A percentile compares a stretch with the other conserved stretches of the same genome.
phyloP scores from a whole-genome alignment of 2,113 vertebrate genomes.

The Takifugu flavidus region DNA sequence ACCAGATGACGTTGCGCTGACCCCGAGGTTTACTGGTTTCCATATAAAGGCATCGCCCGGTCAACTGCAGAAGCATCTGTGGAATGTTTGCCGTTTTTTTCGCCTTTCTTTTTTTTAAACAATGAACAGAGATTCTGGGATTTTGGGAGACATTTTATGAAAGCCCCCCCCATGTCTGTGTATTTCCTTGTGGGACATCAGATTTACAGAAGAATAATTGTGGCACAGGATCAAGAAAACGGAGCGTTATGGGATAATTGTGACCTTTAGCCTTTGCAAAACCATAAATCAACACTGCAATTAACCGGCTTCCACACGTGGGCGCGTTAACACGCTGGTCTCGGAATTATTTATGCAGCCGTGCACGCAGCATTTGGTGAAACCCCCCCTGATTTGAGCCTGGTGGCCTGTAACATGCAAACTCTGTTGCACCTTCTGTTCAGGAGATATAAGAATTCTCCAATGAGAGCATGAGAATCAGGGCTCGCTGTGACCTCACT shows the following conservation, averaged over 20 bases:
- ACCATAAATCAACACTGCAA: background rate
- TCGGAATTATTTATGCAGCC: background rate
- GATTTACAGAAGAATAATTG: constrained; percentile 23
- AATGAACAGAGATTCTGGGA: constrained; percentile 28
- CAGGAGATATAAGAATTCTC: too few relatives aligned
- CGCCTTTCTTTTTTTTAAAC: constrained; percentile 20
- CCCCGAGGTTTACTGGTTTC: constrained; percentile 56
- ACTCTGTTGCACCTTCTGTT: too few relatives aligned
- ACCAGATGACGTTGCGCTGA: constrained; percentile 33
- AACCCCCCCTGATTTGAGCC: too few relatives aligned
- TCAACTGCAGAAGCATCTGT: constrained; percentile 62
- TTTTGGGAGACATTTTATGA: constrained; percentile 33
- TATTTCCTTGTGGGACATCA: constrained; percentile 20
- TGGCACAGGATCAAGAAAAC: constrained; percentile 14
- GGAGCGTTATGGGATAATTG: constrained; percentile 30
- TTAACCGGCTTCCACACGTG: background rate
- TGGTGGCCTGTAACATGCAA: too few relatives aligned
- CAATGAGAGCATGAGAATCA: too few relatives aligned
- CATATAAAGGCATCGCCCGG: constrained; percentile 73
- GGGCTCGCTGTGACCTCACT: too few relatives aligned
- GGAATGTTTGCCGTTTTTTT: constrained; percentile 70
- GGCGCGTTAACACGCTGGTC: background rate
- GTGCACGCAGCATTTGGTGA: too few relatives aligned
- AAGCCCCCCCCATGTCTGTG: constrained; percentile 6
- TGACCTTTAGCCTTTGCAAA: constrained; percentile 26